Evolutionary conservation across 1,140 invertebrate genomes (phyloP).

Genomic region (Rhizoglyphus robini): DNA sequence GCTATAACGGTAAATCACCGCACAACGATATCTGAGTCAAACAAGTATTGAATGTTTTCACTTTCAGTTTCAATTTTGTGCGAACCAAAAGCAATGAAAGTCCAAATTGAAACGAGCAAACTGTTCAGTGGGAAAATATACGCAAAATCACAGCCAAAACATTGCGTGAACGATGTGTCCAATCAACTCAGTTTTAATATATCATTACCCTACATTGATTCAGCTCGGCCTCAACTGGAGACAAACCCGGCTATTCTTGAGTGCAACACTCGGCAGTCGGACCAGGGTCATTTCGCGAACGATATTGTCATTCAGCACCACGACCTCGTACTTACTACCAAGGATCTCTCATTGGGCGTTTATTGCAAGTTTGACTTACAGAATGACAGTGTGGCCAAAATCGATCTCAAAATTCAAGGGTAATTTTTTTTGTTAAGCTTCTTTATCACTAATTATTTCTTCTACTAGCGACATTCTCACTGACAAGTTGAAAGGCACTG

Average conservation of each 20-base stretch:
- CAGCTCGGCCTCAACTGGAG: not conserved
- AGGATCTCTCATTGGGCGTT: conserved; percentile 75
- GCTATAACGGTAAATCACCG: conserved; percentile 52
- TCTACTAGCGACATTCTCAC: conserved; percentile 12
- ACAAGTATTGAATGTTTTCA: no score
- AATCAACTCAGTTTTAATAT: conserved; percentile 24
- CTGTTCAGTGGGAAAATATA: conserved; percentile 86
- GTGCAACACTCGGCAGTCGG: conserved; percentile 23
- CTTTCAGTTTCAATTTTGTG: conserved; percentile 38
- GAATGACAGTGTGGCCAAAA: conserved; percentile 82
- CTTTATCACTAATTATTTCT: no score
- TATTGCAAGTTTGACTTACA: conserved; percentile 84
- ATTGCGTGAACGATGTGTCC: conserved; percentile 59
- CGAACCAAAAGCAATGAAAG: conserved; percentile 70
- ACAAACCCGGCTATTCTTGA: conserved; percentile 8
- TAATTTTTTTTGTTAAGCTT: conserved; percentile 24
- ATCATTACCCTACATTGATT: conserved; percentile 22
- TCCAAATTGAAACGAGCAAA: conserved; percentile 73
- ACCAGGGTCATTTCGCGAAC: conserved; percentile 52
- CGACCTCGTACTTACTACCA: conserved; percentile 83
- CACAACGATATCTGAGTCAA: no score
- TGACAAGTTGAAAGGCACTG: conserved; percentile 24
- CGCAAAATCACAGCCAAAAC: conserved; percentile 76
- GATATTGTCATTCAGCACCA: conserved; percentile 86
- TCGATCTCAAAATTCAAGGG: conserved; percentile 28